Percentiles rank a stretch among this genome's conserved stretches.
phyloP scores from a whole-genome alignment of 2,797 vertebrate species.

The Cryptoblepharus egeriae region DNA sequence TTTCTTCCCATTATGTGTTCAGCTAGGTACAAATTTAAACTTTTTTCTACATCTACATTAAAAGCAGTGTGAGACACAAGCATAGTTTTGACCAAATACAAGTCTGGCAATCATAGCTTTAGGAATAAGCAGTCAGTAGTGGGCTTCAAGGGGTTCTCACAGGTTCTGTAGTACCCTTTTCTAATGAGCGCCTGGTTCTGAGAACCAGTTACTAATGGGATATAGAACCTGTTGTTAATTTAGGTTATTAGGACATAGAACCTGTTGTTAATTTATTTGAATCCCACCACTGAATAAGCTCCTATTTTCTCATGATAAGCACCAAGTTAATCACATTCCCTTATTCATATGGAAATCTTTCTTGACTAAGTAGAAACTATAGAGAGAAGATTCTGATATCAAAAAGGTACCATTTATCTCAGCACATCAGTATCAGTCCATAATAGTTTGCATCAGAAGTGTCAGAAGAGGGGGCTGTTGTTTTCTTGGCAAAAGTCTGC shows the following conservation, averaged over 20 bases:
- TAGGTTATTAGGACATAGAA: no score
- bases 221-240: no score
- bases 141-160: no score
- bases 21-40: no score
- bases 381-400: neutral
- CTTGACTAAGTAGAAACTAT: no score
- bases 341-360: neutral
- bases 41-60: neutral
- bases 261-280: no score
- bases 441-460: neutral
- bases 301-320: neutral
- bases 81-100: neutral
- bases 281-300: no score
- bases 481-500: neutral
- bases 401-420: neutral
- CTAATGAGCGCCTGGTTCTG: no score
- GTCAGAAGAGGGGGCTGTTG: neutral
- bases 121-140: no score
- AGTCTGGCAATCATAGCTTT: neutral
- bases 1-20: neutral
- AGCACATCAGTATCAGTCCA: no score
- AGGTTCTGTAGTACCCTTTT: no score
- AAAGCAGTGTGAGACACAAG: neutral
- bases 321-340: neutral
- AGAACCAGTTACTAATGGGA: no score